Evolutionary conservation across 2,888 invertebrate genomes (phyloP).

Genomic region (Chymomyza fuscimana): DNA sequence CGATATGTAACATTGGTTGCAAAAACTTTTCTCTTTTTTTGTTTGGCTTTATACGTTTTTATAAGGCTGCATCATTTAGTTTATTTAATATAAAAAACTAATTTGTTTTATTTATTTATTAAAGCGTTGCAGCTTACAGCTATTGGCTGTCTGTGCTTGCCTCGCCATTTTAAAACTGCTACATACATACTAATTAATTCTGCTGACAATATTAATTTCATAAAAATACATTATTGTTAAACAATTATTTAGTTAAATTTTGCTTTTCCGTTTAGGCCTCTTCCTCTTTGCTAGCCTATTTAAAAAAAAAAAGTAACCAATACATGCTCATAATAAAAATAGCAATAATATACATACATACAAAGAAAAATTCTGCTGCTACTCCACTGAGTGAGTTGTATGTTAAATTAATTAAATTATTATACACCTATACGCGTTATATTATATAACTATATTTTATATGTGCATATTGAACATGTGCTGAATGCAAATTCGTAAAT

Average conservation of each 20-base stretch:
- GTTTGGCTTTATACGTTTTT: not conserved
- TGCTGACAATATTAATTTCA: slow-evolving; percentile 52
- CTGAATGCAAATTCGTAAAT: slow-evolving; percentile 14
- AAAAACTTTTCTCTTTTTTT: not conserved
- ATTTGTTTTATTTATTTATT: not conserved
- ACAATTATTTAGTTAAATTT: not conserved
- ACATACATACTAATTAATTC: slow-evolving; percentile 31
- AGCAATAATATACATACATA: slow-evolving; percentile 18
- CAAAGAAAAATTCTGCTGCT: slow-evolving; percentile 7
- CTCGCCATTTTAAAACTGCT: not conserved
- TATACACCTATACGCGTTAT: not conserved
- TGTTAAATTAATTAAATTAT: slow-evolving; percentile 16
- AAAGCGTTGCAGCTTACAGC: not conserved
- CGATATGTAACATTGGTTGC: too few relatives aligned
- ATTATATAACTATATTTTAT: slow-evolving; percentile 4
- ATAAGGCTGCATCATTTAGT: too few relatives aligned
- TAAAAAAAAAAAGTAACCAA: not conserved
- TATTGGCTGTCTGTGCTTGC: not conserved
- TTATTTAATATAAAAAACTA: not conserved
- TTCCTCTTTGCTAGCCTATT: slow-evolving; percentile 9
- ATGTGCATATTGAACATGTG: slow-evolving; percentile 26
- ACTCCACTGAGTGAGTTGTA: slow-evolving; percentile 17
- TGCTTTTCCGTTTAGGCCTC: not conserved
- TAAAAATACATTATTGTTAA: slow-evolving; percentile 15
- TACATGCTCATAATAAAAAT: slow-evolving; percentile 2